Evolutionary conservation across 2,797 vertebrate species (phyloP), one percentile per base, ranked within the genome.

Genomic region (Bradypus variegatus): DNA sequence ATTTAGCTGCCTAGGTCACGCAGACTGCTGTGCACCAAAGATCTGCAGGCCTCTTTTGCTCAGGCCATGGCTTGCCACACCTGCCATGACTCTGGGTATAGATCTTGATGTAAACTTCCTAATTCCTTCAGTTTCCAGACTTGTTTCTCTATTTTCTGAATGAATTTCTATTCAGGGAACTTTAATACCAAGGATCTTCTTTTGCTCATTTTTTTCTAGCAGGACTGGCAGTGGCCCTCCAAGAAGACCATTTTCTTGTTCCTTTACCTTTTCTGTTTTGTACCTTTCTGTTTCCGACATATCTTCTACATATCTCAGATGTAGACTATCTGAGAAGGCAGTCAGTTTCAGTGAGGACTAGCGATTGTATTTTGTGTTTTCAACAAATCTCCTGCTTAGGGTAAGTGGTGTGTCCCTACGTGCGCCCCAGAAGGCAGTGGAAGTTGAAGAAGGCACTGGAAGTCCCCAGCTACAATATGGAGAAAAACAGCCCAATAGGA

Each of bases 61-160:
- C 41, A 41, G 41, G 41, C 41, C 41, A 41, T 41, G 41, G 41
- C 41, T 41, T 41, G 41, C 41, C 41, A 41, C 41, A 41, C 79
- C 87, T 89, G 45, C 58, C 41, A 84, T 92, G 83, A 64, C 64
- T 65, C 48, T 91, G 67, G 27, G 10, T 87, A 64, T 64, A 64
- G n/a, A 73, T 50, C 55, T 89, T 89, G n/a, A 88, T 83, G 48
- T 86, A 89, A 86, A 76, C n/a, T 87, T 69, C 53, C 60, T 90
- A 76, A 38, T 87, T 69, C 53, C 60, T 90, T 75, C 67, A n/a
- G 13, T 86, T 89, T 78, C 72, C 23, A 48, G 25, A 73, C 19
- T 50, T 82, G 50, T 53, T 73, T 58, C 41, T 91, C 45, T 83
- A 45, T 50, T 77, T 84, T 87, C 75, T 76, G 69, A 80, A 85